phyloP scores from a whole-genome alignment of 2,888 invertebrate species.

The Rhaphigaster nebulosa region DNA sequence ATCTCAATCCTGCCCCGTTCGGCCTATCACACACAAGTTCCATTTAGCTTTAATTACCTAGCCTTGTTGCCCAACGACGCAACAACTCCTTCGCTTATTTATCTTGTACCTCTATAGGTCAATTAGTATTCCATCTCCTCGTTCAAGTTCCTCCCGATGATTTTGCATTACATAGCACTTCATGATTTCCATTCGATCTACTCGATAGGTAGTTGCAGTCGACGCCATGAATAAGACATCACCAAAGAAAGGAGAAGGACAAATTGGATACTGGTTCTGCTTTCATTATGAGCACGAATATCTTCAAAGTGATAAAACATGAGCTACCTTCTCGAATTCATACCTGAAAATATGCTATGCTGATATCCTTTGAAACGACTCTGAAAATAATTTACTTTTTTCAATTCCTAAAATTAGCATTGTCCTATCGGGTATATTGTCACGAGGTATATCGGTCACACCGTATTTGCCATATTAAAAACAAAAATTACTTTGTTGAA shows the following conservation, averaged over 20 bases:
- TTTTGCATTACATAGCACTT: conserved; percentile 15
- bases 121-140: conserved; percentile 4
- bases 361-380: no score
- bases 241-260: not conserved
- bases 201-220: not conserved
- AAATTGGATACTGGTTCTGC: not conserved
- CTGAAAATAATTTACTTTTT: no score
- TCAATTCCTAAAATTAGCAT: no score
- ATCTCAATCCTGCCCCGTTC: not conserved
- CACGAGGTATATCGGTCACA: no score
- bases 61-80: not conserved
- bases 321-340: not conserved
- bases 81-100: not conserved
- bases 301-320: not conserved
- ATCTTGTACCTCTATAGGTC: conserved; percentile 25
- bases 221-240: not conserved
- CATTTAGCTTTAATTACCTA: not conserved
- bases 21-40: not conserved
- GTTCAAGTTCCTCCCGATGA: not conserved
- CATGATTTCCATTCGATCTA: not conserved
- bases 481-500: no score
- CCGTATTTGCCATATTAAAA: no score
- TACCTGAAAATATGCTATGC: no score
- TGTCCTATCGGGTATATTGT: no score
- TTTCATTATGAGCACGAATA: not conserved